Evolutionary conservation across 2,797 vertebrate genomes (phyloP).

Genomic region (Melanotaenia parkinsoni): DNA sequence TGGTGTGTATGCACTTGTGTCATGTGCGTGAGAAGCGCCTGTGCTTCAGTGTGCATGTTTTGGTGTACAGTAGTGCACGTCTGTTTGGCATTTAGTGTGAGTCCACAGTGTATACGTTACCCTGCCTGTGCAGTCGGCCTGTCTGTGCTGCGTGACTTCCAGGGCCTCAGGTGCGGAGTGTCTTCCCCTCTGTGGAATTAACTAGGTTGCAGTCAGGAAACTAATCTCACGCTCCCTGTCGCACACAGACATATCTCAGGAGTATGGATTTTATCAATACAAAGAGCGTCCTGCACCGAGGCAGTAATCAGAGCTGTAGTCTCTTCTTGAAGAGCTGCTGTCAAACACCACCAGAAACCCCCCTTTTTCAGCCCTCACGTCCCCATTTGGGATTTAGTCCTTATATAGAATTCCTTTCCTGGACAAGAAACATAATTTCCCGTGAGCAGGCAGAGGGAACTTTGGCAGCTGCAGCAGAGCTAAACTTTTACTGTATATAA

Average conservation of each 20-base stretch:
- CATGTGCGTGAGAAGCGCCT: slow-evolving; percentile 21
- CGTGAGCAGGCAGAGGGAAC: slow-evolving; percentile 17
- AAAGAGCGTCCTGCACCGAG: slow-evolving; percentile 49
- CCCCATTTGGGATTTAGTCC: slow-evolving; percentile 64
- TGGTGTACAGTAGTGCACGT: slow-evolving; percentile 18
- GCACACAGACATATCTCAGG: slow-evolving; percentile 70
- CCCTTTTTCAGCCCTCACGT: slow-evolving; percentile 21
- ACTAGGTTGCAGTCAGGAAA: slow-evolving; percentile 78
- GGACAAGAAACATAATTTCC: slow-evolving; percentile 57
- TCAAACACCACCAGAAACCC: slow-evolving; percentile 41
- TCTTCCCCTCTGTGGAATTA: slow-evolving; percentile 75
- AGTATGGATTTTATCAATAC: slow-evolving; percentile 78
- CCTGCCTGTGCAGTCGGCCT: slow-evolving; percentile 59
- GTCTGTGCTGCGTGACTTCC: slow-evolving; percentile 60
- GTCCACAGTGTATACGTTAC: slow-evolving; percentile 26
- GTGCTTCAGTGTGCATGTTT: slow-evolving; percentile 10
- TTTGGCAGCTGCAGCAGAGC: slow-evolving; percentile 21
- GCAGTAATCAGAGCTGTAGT: slow-evolving; percentile 51
- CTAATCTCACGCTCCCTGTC: slow-evolving; percentile 77
- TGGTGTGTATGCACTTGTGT: slow-evolving; percentile 26
- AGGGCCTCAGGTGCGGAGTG: slow-evolving; percentile 76
- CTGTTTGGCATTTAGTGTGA: slow-evolving; percentile 20
- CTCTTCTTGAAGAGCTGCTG: slow-evolving; percentile 57
- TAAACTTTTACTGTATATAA: not conserved
- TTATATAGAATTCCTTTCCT: slow-evolving; percentile 53